Evolutionary conservation across 2,888 invertebrate species (phyloP).

Genomic region (Zele albiditarsus): DNA sequence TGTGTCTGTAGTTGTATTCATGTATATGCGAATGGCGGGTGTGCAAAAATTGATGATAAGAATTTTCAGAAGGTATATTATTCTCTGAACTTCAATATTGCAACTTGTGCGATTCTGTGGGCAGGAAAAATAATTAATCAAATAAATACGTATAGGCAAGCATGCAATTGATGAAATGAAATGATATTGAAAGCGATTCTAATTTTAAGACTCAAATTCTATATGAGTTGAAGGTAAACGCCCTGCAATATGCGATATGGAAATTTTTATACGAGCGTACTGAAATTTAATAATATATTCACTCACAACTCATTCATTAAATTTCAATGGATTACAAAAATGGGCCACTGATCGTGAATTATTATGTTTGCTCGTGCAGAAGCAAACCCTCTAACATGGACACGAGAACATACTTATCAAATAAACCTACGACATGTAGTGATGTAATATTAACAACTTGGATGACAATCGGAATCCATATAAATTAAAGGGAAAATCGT

Average conservation of each 20-base stretch:
- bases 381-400: conserved; percentile 1
- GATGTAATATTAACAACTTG: background rate
- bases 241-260: background rate
- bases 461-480: conserved; percentile 1
- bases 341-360: conserved; percentile 3
- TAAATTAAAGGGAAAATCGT: background rate
- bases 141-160: background rate
- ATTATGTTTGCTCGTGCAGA: background rate
- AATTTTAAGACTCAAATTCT: background rate
- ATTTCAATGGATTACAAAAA: background rate
- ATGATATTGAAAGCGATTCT: background rate
- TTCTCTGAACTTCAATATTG: background rate
- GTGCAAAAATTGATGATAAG: background rate
- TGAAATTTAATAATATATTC: background rate
- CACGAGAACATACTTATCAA: conserved; percentile 29
- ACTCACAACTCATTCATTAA: background rate
- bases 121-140: background rate
- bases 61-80: background rate
- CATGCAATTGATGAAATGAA: background rate
- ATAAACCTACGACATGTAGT: conserved; percentile 19
- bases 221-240: background rate
- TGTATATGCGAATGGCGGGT: background rate
- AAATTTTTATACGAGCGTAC: conserved; percentile 22
- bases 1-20: background rate
- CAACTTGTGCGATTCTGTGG: background rate